Evolutionary conservation across 2,113 vertebrate species (phyloP).

Genomic region (Rattus norvegicus): GRCr8 NC_086020.1:220542001-220542500

Average conservation of each 20-base stretch:
- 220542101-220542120: not conserved
- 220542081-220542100: not conserved
- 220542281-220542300: not conserved
- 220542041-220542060: not conserved
- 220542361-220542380: not conserved
- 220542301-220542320: not conserved
- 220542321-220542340: not conserved
- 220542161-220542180: not conserved
- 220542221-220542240: not conserved
- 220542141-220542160: not conserved
- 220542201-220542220: conserved; percentile 8
- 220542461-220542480: not conserved
- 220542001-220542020: not conserved
- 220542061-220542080: not conserved
- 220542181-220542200: not conserved
- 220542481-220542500: not conserved
- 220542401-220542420: too few relatives aligned
- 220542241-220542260: not conserved
- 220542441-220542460: not conserved
- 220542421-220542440: not conserved
- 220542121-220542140: not conserved
- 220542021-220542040: not conserved
- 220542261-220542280: not conserved
- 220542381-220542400: not conserved
- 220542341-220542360: not conserved